These are phyloP conservation scores for Octomys mimax DNA, from an alignment of 2,797 vertebrate genomes.

Conservation along the genomic window DNA sequence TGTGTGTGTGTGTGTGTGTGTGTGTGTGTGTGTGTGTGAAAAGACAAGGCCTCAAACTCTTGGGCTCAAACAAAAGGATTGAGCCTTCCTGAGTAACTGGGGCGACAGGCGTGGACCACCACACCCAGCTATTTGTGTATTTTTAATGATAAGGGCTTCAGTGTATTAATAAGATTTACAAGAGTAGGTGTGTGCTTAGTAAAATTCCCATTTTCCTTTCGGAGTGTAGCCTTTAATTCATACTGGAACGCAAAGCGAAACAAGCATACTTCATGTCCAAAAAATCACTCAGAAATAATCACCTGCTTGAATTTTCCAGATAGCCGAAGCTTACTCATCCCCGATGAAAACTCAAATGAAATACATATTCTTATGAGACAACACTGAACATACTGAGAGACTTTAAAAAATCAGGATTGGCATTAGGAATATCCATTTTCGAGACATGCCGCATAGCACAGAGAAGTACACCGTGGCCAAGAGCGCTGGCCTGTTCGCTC, in stretches of 20 bases:
- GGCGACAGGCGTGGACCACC: background rate
- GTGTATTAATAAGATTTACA: background rate
- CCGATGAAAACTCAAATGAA: conserved; percentile 7
- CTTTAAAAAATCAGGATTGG: background rate
- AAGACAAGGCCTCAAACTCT: background rate
- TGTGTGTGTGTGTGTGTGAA: background rate
- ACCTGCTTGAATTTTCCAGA: background rate
- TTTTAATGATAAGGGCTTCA: background rate
- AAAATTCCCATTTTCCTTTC: background rate
- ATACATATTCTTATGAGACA: conserved; percentile 21
- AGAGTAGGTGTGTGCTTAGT: background rate
- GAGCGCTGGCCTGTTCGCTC: background rate
- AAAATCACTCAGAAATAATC: conserved; percentile 8
- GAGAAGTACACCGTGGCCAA: background rate
- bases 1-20: background rate
- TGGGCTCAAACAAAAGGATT: no score
- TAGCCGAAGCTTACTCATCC: background rate
- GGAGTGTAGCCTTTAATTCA: background rate
- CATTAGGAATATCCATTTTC: background rate
- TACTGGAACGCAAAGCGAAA: no score
- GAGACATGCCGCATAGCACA: fast-evolving
- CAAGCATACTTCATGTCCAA: background rate
- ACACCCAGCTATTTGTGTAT: background rate
- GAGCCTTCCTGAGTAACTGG: background rate
- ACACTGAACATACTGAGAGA: background rate